These are phyloP conservation scores for Lasioglossum baleicum DNA, from an alignment of 1,140 invertebrate genomes.

Conservation along the genomic window DNA sequence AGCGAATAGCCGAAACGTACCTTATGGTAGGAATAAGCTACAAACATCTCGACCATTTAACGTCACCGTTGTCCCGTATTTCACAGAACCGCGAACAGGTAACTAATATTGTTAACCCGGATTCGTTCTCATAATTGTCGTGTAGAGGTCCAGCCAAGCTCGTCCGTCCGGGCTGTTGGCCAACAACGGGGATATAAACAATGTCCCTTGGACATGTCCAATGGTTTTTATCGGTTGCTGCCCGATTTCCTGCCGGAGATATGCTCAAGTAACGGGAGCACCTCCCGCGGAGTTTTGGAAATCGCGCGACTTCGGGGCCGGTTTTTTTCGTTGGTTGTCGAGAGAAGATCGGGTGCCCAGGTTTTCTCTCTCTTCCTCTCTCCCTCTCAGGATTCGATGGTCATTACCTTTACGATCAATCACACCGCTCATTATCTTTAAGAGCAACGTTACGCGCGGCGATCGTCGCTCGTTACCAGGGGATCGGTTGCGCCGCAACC, in stretches of 20 bases:
- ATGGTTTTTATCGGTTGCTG: constrained; percentile 14
- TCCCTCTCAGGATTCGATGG: constrained; percentile 52
- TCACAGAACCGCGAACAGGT: no score
- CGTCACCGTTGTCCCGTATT: no score
- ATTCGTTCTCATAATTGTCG: no score
- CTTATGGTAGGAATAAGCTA: no score
- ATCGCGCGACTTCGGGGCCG: constrained; percentile 22
- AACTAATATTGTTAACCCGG: no score
- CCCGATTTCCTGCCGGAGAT: background rate
- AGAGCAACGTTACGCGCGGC: constrained; percentile 63
- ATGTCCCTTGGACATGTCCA: background rate
- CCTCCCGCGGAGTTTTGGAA: constrained; percentile 60
- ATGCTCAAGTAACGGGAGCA: constrained; percentile 39
- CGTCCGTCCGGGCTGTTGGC: no score
- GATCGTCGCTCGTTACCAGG: constrained; percentile 63
- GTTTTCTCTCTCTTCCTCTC: no score
- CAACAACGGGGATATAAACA: constrained; percentile 27
- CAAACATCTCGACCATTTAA: no score
- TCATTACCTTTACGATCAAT: constrained; percentile 76
- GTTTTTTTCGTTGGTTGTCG: constrained; percentile 15
- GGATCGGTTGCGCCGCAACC: constrained; percentile 22
- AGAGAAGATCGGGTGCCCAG: background rate
- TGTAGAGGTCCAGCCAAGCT: no score
- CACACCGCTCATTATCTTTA: constrained; percentile 75
- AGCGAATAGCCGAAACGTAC: no score